Evolutionary conservation across 92 coral and sea anemone species (phyloP).

Genomic region (Anthopleura xanthogrammica): DNA sequence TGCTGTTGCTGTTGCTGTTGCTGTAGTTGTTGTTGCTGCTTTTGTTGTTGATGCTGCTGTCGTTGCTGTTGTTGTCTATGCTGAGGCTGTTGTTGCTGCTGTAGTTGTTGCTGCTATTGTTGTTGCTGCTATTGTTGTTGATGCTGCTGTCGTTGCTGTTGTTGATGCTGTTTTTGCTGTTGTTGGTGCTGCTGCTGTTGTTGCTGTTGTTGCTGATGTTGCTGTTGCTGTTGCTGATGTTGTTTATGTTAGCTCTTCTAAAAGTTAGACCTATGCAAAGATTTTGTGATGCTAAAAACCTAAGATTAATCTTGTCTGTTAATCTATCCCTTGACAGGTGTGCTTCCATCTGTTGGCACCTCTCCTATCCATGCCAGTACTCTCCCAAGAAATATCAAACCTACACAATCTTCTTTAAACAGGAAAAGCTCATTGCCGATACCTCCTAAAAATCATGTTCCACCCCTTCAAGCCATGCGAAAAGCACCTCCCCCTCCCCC

Average conservation of each 20-base stretch:
- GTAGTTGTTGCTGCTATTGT: neutral
- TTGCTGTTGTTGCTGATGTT: neutral
- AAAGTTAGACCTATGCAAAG: too few relatives aligned
- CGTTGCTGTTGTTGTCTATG: neutral
- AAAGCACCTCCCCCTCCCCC: conserved; percentile 58
- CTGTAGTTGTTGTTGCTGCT: neutral
- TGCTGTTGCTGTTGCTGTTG: neutral
- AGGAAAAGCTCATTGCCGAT: conserved; percentile 36
- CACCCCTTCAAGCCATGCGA: conserved; percentile 39
- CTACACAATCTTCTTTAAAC: conserved; percentile 11
- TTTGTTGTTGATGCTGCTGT: neutral
- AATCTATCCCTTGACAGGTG: neutral
- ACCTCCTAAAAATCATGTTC: conserved; percentile 12
- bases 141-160: neutral
- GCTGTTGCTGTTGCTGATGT: neutral
- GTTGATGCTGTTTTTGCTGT: neutral
- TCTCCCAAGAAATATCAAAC: conserved; percentile 29
- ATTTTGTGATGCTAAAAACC: too few relatives aligned
- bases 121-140: neutral
- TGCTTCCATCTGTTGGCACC: neutral
- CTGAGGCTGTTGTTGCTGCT: neutral
- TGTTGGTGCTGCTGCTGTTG: neutral
- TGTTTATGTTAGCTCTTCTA: too few relatives aligned
- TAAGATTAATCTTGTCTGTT: neutral
- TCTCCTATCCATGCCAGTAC: conserved; percentile 29